Percentiles rank a stretch among this genome's conserved stretches.
Conservation (phyloP, 2,113 vertebrate genomes). For the Trichomycterus rosablanca region DNA sequence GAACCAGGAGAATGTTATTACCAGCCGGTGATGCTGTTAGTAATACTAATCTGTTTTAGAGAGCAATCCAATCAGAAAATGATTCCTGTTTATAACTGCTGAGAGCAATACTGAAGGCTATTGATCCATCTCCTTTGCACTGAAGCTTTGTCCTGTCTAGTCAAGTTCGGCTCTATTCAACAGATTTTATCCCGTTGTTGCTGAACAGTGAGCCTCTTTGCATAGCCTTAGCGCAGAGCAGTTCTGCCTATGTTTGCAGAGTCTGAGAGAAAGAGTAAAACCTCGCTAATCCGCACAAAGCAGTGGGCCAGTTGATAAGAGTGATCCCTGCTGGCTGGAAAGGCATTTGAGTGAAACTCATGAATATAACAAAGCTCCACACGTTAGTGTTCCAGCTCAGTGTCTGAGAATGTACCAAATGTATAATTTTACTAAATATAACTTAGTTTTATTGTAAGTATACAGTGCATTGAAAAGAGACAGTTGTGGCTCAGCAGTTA, state of each 20-base stretch:
- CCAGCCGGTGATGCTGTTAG: background rate
- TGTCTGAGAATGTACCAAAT: constrained; percentile 32
- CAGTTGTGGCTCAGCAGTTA: too few species aligned
- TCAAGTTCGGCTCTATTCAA: constrained; percentile 2
- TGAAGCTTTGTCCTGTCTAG: constrained; percentile 3
- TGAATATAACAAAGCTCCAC: constrained; percentile 51
- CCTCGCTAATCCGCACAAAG: constrained; percentile 30
- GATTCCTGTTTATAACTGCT: background rate
- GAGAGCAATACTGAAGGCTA: background rate
- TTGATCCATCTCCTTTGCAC: constrained; percentile 2
- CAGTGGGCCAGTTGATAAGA: constrained; percentile 48
- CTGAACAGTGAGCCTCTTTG: constrained; percentile 16
- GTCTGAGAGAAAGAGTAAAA: constrained; percentile 25
- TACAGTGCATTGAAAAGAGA: too few species aligned
- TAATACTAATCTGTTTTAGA: background rate
- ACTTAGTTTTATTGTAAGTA: background rate
- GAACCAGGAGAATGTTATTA: background rate
- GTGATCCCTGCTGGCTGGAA: constrained; percentile 39
- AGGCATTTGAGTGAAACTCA: constrained; percentile 46
- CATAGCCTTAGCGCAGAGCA: constrained; percentile 5
- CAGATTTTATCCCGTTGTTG: constrained; percentile 34
- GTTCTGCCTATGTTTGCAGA: constrained; percentile 22
- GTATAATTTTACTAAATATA: constrained; percentile 11
- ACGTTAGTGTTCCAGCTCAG: constrained; percentile 43
- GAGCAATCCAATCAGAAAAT: constrained; percentile 1